Evolutionary conservation across 2,888 invertebrate species (phyloP).

Genomic region (Spisula solida): DNA sequence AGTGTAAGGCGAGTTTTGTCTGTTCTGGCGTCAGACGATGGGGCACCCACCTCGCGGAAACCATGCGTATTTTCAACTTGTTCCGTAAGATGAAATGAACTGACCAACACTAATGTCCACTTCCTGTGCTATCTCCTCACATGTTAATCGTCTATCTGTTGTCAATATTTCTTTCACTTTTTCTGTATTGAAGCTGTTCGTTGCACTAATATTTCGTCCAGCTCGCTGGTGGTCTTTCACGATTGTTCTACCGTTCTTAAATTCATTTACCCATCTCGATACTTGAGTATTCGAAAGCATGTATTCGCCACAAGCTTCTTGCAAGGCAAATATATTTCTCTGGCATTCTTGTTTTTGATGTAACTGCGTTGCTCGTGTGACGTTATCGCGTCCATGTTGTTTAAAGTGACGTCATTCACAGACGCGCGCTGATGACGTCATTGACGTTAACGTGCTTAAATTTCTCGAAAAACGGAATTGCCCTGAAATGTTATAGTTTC

Average conservation of each 20-base stretch:
- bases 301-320: constrained; percentile 29
- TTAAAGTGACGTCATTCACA: too few relatives aligned
- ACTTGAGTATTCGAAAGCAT: constrained; percentile 11
- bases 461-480: too few relatives aligned
- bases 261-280: constrained; percentile 28
- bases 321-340: too few relatives aligned
- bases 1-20: neutral
- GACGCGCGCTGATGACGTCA: too few relatives aligned
- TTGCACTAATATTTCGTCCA: neutral
- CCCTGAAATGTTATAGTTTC: too few relatives aligned
- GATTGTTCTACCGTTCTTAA: constrained; percentile 4
- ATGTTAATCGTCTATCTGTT: constrained; percentile 5
- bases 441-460: too few relatives aligned
- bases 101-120: constrained; percentile 21
- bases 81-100: neutral
- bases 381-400: too few relatives aligned
- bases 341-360: too few relatives aligned
- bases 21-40: constrained; percentile 3
- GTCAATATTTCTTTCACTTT: neutral
- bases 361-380: too few relatives aligned
- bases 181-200: neutral
- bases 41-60: constrained; percentile 2
- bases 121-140: constrained; percentile 23
- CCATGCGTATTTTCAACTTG: neutral
- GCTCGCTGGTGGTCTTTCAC: neutral